phyloP scores from a whole-genome alignment of 2,888 invertebrate species.

The Stenurella melanura region DNA sequence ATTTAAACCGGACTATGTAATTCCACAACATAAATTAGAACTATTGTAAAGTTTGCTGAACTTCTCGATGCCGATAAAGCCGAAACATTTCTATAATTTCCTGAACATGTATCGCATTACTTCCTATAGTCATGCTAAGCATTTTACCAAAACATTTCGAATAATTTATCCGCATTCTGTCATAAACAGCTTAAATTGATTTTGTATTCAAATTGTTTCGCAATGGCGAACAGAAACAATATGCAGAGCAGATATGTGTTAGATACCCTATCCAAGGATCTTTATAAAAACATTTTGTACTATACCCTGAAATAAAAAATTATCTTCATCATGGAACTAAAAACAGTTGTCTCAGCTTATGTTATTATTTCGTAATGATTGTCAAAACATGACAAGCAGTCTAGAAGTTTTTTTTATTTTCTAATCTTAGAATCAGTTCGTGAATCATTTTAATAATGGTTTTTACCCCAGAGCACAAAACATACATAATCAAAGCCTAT shows the following conservation, averaged over 20 bases:
- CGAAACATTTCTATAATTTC: conserved; percentile 65
- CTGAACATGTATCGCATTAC: conserved; percentile 60
- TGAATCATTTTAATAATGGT: too few relatives aligned
- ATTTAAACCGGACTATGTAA: conserved; percentile 14
- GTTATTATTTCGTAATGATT: too few relatives aligned
- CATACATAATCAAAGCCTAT: too few relatives aligned
- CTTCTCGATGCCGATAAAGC: conserved; percentile 57
- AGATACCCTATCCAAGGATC: background rate
- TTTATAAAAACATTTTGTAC: too few relatives aligned
- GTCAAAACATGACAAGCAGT: too few relatives aligned
- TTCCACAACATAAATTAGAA: conserved; percentile 30
- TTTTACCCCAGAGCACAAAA: too few relatives aligned
- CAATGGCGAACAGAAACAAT: background rate
- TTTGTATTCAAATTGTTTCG: conserved; percentile 20
- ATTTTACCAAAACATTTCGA: conserved; percentile 40
- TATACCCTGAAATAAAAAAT: too few relatives aligned
- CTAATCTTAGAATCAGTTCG: too few relatives aligned
- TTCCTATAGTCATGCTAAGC: conserved; percentile 51
- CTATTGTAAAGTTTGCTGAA: conserved; percentile 38
- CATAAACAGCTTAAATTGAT: conserved; percentile 30
- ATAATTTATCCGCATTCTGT: conserved; percentile 34
- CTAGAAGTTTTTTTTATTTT: too few relatives aligned
- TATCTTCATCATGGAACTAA: too few relatives aligned
- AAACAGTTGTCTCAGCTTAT: too few relatives aligned
- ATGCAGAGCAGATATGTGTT: background rate